These are phyloP conservation scores for Mus spretus DNA, from an alignment of 2,797 vertebrate species.

Conservation along the genomic window DNA sequence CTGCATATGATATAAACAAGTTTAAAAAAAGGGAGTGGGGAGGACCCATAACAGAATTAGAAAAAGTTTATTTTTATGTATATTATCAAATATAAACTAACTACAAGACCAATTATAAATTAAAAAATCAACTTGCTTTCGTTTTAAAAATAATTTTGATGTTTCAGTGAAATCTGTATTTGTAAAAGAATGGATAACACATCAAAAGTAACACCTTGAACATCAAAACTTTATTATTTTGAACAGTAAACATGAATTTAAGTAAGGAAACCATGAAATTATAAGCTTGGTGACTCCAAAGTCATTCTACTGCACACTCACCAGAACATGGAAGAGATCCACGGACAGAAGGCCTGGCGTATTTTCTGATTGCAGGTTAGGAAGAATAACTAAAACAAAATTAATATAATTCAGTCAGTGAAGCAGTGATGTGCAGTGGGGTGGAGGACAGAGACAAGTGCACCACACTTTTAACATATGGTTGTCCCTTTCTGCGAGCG, in stretches of 20 bases:
- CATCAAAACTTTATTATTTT: slow-evolving; percentile 46
- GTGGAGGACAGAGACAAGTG: slow-evolving; percentile 50
- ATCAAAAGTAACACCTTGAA: slow-evolving; percentile 51
- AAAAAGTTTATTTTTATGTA: slow-evolving; percentile 11
- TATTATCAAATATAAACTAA: slow-evolving; percentile 47
- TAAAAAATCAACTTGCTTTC: slow-evolving; percentile 61
- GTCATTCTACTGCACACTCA: slow-evolving; percentile 87
- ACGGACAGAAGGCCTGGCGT: slow-evolving; percentile 94
- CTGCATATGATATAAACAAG: slow-evolving; percentile 47
- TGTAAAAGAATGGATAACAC: slow-evolving; percentile 39
- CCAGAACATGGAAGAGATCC: slow-evolving; percentile 97
- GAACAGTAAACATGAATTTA: slow-evolving; percentile 57
- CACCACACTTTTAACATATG: slow-evolving; percentile 18
- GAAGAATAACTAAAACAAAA: slow-evolving; percentile 92
- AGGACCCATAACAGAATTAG: slow-evolving; percentile 30
- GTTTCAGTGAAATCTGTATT: slow-evolving; percentile 62
- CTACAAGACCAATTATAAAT: slow-evolving; percentile 58
- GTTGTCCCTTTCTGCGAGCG: too few species aligned
- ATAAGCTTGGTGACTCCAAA: slow-evolving; percentile 41
- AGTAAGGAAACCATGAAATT: slow-evolving; percentile 63
- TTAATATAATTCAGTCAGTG: slow-evolving; percentile 57
- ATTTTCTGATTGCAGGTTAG: slow-evolving; percentile 91
- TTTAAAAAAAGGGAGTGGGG: neutral
- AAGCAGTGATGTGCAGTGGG: slow-evolving; percentile 11
- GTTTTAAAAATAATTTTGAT: slow-evolving; percentile 69